phyloP scores from a whole-genome alignment of 2,113 vertebrate species.

The Perognathus longimembris region DNA sequence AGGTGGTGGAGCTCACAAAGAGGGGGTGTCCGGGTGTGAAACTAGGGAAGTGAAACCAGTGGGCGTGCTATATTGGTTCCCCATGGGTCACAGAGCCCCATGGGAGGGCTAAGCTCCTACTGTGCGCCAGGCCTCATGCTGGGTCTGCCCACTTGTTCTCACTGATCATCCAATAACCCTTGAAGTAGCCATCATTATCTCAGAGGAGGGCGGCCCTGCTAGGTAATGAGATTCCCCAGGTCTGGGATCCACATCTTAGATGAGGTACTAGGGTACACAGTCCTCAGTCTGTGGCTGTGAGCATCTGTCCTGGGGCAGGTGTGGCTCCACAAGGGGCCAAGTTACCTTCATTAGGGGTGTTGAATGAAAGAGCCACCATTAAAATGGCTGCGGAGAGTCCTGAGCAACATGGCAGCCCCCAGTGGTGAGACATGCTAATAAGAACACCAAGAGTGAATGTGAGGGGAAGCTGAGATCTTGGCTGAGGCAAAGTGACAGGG shows the following conservation, averaged over 20 bases:
- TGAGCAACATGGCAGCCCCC: neutral
- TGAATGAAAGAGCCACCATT: neutral
- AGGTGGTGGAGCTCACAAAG: neutral
- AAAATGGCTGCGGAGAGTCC: neutral
- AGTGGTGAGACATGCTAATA: neutral
- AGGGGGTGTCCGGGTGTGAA: neutral
- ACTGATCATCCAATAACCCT: neutral
- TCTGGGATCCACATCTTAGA: neutral
- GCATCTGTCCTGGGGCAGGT: too few species aligned
- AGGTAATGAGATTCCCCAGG: neutral
- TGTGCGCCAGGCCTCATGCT: neutral
- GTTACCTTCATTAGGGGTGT: neutral
- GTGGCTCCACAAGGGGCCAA: neutral
- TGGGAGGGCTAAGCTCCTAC: neutral
- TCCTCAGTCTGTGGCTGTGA: neutral
- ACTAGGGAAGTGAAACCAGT: constrained; percentile 55
- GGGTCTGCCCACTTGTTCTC: neutral
- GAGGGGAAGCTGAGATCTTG: neutral
- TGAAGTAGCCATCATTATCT: neutral
- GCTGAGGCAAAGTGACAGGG: neutral
- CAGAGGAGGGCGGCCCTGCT: neutral
- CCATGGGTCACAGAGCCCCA: constrained; percentile 37
- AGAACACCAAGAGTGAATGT: neutral
- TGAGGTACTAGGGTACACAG: neutral
- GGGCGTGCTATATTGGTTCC: neutral